phyloP scores from a whole-genome alignment of 2,888 invertebrate species.

The Leptodirus hochenwartii region DNA sequence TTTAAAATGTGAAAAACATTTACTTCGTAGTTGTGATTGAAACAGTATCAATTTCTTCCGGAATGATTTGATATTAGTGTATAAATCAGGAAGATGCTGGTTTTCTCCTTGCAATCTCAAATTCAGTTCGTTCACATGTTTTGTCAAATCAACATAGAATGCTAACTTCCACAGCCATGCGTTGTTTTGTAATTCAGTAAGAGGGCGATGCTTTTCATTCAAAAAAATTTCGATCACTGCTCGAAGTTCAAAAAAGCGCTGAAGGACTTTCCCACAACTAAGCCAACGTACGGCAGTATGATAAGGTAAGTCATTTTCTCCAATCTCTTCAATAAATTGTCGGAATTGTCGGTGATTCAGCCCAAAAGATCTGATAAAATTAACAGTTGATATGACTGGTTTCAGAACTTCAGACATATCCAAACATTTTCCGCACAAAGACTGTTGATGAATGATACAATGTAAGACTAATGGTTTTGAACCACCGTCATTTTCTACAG shows the following conservation, averaged over 20 bases:
- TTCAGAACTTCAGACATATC: conserved; percentile 19
- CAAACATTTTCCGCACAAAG: conserved; percentile 19
- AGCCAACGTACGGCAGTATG: conserved; percentile 8
- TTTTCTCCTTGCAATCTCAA: conserved; percentile 11
- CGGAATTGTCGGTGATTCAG: conserved; percentile 13
- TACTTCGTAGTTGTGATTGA: conserved; percentile 11
- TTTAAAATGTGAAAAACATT: conserved; percentile 15
- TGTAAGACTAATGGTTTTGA: conserved; percentile 18
- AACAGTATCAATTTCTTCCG: conserved; percentile 6
- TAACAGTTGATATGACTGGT: conserved; percentile 18
- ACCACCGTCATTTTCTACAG: conserved; percentile 14
- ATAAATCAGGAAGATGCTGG: conserved; percentile 9
- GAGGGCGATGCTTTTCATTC: conserved; percentile 6
- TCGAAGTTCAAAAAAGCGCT: conserved; percentile 6
- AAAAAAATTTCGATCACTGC: conserved; percentile 2
- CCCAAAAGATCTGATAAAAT: conserved; percentile 16
- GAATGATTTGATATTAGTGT: conserved; percentile 7
- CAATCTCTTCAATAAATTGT: conserved; percentile 16
- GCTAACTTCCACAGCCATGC: conserved; percentile 7
- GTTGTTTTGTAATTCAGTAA: no score
- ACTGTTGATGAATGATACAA: conserved; percentile 18
- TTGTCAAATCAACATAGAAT: conserved; percentile 10
- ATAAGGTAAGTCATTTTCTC: conserved; percentile 10
- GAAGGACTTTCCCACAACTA: conserved; percentile 8
- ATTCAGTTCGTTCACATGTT: conserved; percentile 10